Evolutionary conservation across 1,140 invertebrate species (phyloP), one percentile per base, ranked within the genome.

Genomic region (Apis florea): DNA sequence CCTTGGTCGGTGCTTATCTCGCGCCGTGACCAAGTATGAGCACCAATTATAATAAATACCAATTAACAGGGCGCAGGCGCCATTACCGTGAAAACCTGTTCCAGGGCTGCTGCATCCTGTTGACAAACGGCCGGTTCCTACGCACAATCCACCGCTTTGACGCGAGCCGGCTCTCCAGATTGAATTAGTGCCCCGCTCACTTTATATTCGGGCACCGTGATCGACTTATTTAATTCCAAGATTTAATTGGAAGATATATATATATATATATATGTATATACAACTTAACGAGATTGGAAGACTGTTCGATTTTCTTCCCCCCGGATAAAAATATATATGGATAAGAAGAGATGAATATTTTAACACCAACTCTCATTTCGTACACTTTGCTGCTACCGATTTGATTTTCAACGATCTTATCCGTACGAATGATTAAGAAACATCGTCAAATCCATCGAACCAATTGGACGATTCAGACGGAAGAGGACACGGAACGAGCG

Each of bases 41-140:
- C 86, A 87, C 85, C 85, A 87, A 88, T 88, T 88, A 88, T 88
- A 88, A 87, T 85, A 88, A 88, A 88, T 88, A 88, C 79, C 86
- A 88, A 88, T 88, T 88, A 88, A 88, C 72, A 81, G 79, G 83
- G 82, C 82, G 82, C 82, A 63, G 86, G 87, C 79, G 83, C 78
- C 85, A 86, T 87, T 86, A 87, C 69, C 0, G 66, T 71, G 72
- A 31, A 88, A 83, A 88, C 85, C 85, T 73, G 85, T 87, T 88
- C 71, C 70, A 26, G 51, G 58, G 59, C 69, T 79, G 56, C 64
- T 83, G 56, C 64, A 63, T 56, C 59, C 70, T 61, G 69, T 67
- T 63, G 85, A 87, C 71, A 79, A 86, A 85, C 83, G 85, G 61
- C 64, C 69, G 72, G 31, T 72, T 59, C 31, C 40, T 68, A 31